phyloP scores from a whole-genome alignment of 2,797 vertebrate genomes.

The Cyprinella venusta region DNA sequence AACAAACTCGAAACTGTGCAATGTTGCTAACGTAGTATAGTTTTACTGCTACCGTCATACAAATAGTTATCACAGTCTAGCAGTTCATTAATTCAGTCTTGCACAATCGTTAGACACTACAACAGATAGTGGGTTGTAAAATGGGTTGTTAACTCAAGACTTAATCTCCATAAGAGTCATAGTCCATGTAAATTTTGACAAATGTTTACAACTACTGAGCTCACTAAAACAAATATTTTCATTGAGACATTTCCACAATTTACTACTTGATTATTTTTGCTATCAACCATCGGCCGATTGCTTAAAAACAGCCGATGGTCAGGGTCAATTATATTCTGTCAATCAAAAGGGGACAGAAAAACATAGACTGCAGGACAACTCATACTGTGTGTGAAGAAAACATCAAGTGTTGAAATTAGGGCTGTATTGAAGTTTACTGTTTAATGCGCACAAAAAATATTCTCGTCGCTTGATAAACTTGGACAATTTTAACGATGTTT shows the following conservation, averaged over 20 bases:
- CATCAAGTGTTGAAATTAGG: background rate
- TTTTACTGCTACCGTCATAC: background rate
- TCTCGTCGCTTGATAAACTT: too few species aligned
- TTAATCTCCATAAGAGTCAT: conserved; percentile 19
- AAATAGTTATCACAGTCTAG: background rate
- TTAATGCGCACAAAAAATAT: too few species aligned
- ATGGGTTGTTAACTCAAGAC: background rate
- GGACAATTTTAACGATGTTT: too few species aligned
- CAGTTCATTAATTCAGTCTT: conserved; percentile 6
- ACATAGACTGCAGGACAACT: background rate
- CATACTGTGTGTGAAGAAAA: background rate
- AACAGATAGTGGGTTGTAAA: background rate
- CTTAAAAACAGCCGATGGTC: background rate
- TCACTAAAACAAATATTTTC: background rate
- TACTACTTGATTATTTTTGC: background rate
- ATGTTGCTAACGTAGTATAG: background rate
- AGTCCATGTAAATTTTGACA: conserved; percentile 10
- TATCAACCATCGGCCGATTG: background rate
- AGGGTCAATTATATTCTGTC: background rate
- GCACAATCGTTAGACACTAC: background rate
- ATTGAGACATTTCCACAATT: background rate
- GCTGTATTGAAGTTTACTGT: too few species aligned
- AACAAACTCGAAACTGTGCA: background rate
- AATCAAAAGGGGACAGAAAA: background rate
- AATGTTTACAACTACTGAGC: background rate